Base-by-base conservation (phyloP, 2,888 invertebrate genomes). In the Athalia rosae region DNA sequence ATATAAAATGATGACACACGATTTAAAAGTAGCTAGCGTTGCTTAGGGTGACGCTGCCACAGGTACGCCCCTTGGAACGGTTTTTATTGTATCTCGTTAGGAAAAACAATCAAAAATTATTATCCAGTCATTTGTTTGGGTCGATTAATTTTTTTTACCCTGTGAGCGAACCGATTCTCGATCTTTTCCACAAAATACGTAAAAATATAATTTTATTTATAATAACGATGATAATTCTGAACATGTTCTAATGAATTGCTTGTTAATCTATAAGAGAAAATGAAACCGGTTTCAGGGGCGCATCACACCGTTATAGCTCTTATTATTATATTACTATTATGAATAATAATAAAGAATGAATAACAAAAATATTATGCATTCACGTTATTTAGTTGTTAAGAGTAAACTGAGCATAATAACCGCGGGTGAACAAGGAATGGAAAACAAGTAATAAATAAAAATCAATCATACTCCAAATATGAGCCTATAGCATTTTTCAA, bases 341-440 rank as follows among this genome's bases (percentile, higher is more conserved):
- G 61, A 59, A 77, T 53, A 74, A 15, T 45, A 48, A 56, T 76
- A 66, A 48, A 74, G 7, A 77, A 79, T 77, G 80, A 63, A 86
- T 45, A 87, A 82, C 84, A 85, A 83, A 81, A 86, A 85, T 81
- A 85, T 84, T 84, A 88, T 85, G 86, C 86, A 86, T 88, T 88
- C 87, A 86, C 88, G 89, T 89, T 89, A 89, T 89, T 89, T 89
- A 88, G 88, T 89, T 88, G 41, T 28, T 50, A 53, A 64, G n/a
- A 28, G 28, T 67, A 41, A 53, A 67, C 15, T 9, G 53, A 15
- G 15, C 66, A 47, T 53, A 69, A 69, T 5, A 15, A 50, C 11
- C 9, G 5, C 28, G 9, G 28, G 41, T 41, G 15, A 4, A 11
- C n/a, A 43, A 43, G n/a, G n/a, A 43, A 83, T 83, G 77, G 78